Evolutionary conservation across 2,797 vertebrate genomes (phyloP), one percentile per base, ranked within the genome.

Genomic region (Momotus momota): DNA sequence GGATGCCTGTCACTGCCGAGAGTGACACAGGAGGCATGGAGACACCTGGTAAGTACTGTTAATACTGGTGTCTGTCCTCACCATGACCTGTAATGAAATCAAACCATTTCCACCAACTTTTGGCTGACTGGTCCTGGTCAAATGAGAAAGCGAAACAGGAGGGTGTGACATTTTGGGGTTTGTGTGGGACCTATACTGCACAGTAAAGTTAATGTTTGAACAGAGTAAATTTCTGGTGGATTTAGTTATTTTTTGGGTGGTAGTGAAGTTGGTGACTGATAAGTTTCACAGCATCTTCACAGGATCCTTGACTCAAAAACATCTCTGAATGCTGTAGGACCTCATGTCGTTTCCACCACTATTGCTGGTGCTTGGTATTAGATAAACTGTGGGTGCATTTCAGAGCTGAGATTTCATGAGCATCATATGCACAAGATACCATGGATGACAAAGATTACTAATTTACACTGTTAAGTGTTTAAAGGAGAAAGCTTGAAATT

Each of bases 401-500:
- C 41, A 40, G 23, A 22, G 20, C n/a, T 77, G 60, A 93, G 62
- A 52, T 81, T 87, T 66, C 58, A 33, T 48, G 61, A 62, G 13
- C 41, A 12, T 78, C 55, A 62, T 27, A 38, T 23, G 43, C 31
- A 51, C 38, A 43, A 14, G 40, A 62, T 66, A 46, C 14, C 38
- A 40, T 51, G 66, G 62, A 64, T 81, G 38, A 31, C 57, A 86
- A 70, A 77, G 71, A 85, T 60, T 84, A 52, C 41, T 92, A 62
- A 84, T 65, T 65, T 31, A 41, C 8, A 21, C 51, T 54, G 19
- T 26, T 88, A 22, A 95, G 41, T 61, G 80, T 77, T 86, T 93
- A 77, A 92, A 94, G 43, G 15, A 94, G 81, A 93, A 82, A 87
- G 80, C 57, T 94, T 90, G 69, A 96, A 95, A 94, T 80, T 17